Base-by-base conservation (phyloP, 2,888 invertebrate genomes). In the Athripsodes cinereus region DNA sequence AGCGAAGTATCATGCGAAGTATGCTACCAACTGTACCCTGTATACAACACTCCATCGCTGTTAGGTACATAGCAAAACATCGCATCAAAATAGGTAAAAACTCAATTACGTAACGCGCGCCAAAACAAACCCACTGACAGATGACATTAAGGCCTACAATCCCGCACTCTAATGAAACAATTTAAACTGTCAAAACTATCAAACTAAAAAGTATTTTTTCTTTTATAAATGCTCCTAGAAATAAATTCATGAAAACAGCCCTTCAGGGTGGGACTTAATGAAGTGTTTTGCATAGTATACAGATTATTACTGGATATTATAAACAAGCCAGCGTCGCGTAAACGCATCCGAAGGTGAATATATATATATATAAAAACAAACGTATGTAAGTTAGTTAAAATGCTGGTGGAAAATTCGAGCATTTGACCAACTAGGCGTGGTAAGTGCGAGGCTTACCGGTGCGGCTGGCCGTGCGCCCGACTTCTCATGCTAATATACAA, bases 141-240 rank as follows among this genome's bases (percentile, higher is more conserved):
- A 47, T 18, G 1, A 8, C 10, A 60, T 65, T 75, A 78, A 72
- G 75, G 72, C 68, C 68, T 67, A 75, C 68, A 72, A 70, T 74
- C 65, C 72, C 68, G 69, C 74, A 72, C 67, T 62, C 56, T 19
- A 53, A 60, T 46, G 62, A 70, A 72, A 70, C 66, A 74, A 76
- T 78, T 75, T 75, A 77, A 79, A 79, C 79, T 79, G 79, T 79
- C 79, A 79, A 79, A 78, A 78, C 76, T 74, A 50, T 40, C 21
- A 55, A 35, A 40, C 40, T 40, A 16, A 40, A 40, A 40, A 40
- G 16, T 26, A 26, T 6, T 26, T 10, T 26, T 10, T 26, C 10
- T 26, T 6, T 10, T 26, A 10, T 3, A 26, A 26, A 26, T 26
- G 3, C 3, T 49, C 11, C 26, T 6, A 13, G 11, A n/a, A 52